These are phyloP conservation scores for Ctenopoma multispine DNA, from an alignment of 2,797 vertebrate genomes.

Conservation along the genomic window DNA sequence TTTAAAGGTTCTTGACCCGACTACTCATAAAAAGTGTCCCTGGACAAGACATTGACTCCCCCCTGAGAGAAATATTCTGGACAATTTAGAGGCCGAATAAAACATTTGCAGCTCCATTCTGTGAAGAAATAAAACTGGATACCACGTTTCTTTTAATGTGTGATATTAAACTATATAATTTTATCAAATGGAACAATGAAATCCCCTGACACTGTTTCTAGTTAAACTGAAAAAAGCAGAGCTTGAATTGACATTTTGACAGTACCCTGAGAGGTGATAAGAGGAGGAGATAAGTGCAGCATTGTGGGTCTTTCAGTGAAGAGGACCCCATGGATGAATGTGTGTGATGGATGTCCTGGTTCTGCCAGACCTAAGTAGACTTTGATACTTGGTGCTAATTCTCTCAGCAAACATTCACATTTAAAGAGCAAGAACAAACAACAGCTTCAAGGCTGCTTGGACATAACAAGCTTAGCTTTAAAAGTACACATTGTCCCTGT, in stretches of 20 bases:
- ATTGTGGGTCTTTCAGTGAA: conserved; percentile 16
- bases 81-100: too few species aligned
- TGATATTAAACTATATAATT: too few species aligned
- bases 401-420: conserved; percentile 79
- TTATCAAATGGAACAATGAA: too few species aligned
- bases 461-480: conserved; percentile 25
- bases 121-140: too few species aligned
- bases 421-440: conserved; percentile 35
- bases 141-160: too few species aligned
- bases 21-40: too few species aligned
- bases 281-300: background rate
- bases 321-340: conserved; percentile 16
- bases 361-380: conserved; percentile 44
- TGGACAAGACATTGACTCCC: too few species aligned
- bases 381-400: conserved; percentile 79
- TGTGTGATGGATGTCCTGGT: conserved; percentile 64
- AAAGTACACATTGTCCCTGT: background rate
- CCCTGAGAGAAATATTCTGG: too few species aligned
- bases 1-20: too few species aligned
- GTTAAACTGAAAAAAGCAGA: background rate
- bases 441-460: background rate
- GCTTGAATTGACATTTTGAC: conserved; percentile 1
- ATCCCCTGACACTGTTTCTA: background rate
- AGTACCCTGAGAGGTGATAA: background rate
- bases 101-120: too few species aligned